A percentile compares a stretch with the other conserved stretches of the same genome.
Evolutionary conservation across 2,888 invertebrate genomes (phyloP).

Genomic region (Ormyrus pomaceus): DNA sequence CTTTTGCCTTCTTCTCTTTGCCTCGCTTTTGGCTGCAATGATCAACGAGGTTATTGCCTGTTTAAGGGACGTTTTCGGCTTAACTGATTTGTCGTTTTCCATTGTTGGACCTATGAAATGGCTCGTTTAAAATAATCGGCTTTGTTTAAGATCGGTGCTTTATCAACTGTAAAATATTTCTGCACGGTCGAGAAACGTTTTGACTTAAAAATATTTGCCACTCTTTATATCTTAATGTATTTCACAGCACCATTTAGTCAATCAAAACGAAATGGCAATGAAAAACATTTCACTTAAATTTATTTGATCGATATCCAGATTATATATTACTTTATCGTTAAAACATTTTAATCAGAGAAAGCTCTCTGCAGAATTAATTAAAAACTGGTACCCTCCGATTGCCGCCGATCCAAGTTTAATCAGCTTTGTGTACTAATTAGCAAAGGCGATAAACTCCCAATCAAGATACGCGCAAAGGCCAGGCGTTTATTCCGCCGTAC

Average conservation of each 20-base stretch:
- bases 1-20: slow-evolving; percentile 1
- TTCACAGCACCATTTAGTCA: neutral
- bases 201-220: no score
- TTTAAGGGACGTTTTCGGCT: slow-evolving; percentile 20
- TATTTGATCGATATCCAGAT: no score
- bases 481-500: slow-evolving; percentile 29
- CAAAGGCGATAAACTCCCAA: slow-evolving; percentile 47
- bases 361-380: slow-evolving; percentile 41
- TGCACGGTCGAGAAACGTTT: neutral
- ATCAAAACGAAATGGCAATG: no score
- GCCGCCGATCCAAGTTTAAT: neutral
- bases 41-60: slow-evolving; percentile 23
- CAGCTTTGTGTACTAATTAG: slow-evolving; percentile 50
- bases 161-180: no score
- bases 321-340: slow-evolving; percentile 9
- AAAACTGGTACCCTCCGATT: slow-evolving; percentile 28
- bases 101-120: neutral
- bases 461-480: slow-evolving; percentile 39
- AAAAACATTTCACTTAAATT: no score
- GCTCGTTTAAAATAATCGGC: no score
- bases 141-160: no score
- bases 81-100: neutral
- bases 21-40: neutral
- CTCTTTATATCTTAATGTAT: neutral
- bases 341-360: slow-evolving; percentile 20